Conservation (phyloP, 2,113 vertebrate genomes). For the Ariopsis seemanni region DNA sequence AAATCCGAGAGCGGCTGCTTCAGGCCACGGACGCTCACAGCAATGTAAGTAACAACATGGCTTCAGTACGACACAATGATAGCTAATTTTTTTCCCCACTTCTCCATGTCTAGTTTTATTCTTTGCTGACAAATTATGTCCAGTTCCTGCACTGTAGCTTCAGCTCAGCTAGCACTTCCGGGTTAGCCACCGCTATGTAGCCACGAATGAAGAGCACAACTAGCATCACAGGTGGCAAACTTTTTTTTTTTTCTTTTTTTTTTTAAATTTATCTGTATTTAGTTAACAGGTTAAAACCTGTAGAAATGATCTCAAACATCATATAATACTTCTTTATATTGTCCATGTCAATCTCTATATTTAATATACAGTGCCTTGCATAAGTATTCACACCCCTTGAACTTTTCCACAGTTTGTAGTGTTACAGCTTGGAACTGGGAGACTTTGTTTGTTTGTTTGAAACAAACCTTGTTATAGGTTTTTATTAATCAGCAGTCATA, state of each 20-base stretch:
- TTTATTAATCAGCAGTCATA: no score
- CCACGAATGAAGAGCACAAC: neutral
- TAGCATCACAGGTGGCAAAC: neutral
- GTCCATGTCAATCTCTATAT: neutral
- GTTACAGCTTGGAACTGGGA: neutral
- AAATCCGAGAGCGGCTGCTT: conserved; percentile 91
- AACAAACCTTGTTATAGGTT: no score
- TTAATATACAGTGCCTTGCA: neutral
- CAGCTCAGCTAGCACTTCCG: conserved; percentile 1
- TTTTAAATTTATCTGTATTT: neutral
- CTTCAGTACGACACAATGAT: no score
- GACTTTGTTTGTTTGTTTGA: no score
- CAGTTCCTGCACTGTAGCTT: neutral
- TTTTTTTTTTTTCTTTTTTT: neutral
- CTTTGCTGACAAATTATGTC: neutral
- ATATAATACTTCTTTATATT: neutral
- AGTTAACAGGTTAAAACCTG: neutral
- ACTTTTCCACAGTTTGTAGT: neutral
- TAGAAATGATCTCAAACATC: neutral
- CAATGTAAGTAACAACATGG: conserved; percentile 78
- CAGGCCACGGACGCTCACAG: conserved; percentile 89
- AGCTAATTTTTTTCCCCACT: neutral
- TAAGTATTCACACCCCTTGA: neutral
- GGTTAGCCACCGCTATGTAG: neutral
- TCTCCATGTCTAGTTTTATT: neutral